phyloP scores from a whole-genome alignment of 1,140 invertebrate genomes.

The Drosophila funebris region DNA sequence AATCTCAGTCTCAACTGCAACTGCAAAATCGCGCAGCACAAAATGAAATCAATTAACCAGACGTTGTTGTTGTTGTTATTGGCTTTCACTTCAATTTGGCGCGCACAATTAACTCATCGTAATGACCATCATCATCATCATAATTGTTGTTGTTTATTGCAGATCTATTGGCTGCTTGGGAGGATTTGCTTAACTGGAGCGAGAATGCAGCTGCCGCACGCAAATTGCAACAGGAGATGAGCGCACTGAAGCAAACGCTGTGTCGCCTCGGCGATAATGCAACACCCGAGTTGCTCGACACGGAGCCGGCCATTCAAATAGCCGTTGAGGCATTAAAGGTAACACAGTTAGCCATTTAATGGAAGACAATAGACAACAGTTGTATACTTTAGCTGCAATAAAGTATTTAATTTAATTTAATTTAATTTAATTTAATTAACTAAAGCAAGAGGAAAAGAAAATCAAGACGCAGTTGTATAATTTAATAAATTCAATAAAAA shows the following conservation, averaged over 20 bases:
- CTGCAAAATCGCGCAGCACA: too few relatives aligned
- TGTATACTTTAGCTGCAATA: too few relatives aligned
- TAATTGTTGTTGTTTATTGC: constrained; percentile 15
- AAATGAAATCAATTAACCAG: constrained; percentile 40
- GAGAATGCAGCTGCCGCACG: constrained; percentile 82
- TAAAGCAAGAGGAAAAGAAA: too few relatives aligned
- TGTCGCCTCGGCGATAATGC: constrained; percentile 68
- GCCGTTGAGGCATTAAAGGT: constrained; percentile 80
- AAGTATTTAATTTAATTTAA: too few relatives aligned
- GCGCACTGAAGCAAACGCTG: constrained; percentile 66
- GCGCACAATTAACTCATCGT: constrained; percentile 46
- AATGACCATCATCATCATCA: background rate
- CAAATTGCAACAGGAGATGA: constrained; percentile 82
- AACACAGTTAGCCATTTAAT: too few relatives aligned
- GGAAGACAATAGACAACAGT: too few relatives aligned
- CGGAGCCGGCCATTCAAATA: constrained; percentile 80
- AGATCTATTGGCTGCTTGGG: constrained; percentile 82
- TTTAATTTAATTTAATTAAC: too few relatives aligned
- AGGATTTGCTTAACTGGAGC: constrained; percentile 80
- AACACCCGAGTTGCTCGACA: constrained; percentile 72
- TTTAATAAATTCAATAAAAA: too few relatives aligned
- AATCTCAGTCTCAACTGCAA: background rate
- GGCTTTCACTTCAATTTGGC: constrained; percentile 49
- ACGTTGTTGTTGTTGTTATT: too few relatives aligned
- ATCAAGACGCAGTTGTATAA: too few relatives aligned